These are phyloP conservation scores for Metellina segmentata DNA, from an alignment of 2,888 invertebrate species.

Conservation along the genomic window DNA sequence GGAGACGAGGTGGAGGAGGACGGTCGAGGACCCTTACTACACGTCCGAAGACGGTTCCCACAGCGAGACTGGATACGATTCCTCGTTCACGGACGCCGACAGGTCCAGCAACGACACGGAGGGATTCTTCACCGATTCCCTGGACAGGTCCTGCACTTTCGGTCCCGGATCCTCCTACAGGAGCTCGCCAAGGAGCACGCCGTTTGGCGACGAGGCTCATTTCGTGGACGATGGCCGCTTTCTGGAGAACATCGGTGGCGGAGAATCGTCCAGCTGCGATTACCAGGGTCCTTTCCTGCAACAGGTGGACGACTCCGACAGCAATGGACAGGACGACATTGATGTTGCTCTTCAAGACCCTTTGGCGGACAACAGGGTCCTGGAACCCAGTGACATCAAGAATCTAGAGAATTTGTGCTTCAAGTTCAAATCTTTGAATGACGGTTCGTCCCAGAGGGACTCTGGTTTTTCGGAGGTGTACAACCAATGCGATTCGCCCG, in stretches of 20 bases:
- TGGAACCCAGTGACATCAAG: background rate
- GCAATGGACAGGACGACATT: background rate
- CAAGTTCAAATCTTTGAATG: constrained; percentile 39
- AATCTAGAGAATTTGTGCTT: constrained; percentile 37
- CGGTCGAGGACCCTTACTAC: background rate
- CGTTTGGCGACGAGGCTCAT: background rate
- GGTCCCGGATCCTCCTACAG: constrained; percentile 19
- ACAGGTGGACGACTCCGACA: too few relatives aligned
- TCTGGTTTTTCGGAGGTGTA: constrained; percentile 67
- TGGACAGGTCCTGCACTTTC: constrained; percentile 43
- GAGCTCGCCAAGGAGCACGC: constrained; percentile 31
- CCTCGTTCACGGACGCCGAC: constrained; percentile 64
- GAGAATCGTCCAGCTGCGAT: background rate
- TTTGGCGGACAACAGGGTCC: background rate
- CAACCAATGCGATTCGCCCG: constrained; percentile 32
- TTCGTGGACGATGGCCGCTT: constrained; percentile 5
- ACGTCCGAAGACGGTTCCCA: constrained; percentile 61
- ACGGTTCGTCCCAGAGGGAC: constrained; percentile 61
- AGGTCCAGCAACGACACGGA: constrained; percentile 53
- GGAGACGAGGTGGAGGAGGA: constrained; percentile 22
- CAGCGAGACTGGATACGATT: constrained; percentile 71
- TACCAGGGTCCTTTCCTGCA: too few relatives aligned
- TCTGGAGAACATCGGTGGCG: background rate
- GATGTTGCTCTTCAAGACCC: background rate
- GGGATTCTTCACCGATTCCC: constrained; percentile 54